A percentile compares a stretch with the other conserved stretches of the same genome.
These are phyloP conservation scores for Ganaspis brasiliensis DNA, from an alignment of 2,888 invertebrate species.

Conservation along the genomic window DNA sequence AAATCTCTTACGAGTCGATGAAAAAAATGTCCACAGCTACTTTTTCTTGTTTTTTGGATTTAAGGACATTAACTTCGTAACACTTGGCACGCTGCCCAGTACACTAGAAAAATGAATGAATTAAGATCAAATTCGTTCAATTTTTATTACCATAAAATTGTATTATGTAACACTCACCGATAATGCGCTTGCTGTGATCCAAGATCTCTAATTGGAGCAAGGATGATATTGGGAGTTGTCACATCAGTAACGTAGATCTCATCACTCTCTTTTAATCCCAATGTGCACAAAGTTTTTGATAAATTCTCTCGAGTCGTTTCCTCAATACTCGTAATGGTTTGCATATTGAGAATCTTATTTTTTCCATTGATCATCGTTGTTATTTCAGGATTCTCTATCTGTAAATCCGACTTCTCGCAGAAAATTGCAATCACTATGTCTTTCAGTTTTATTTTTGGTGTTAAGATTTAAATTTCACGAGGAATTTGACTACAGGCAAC, in stretches of 20 bases:
- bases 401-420: conserved; percentile 88
- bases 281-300: conserved; percentile 91
- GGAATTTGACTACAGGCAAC: conserved; percentile 92
- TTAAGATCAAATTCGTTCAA: conserved; percentile 46
- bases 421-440: conserved; percentile 91
- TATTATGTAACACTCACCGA: conserved; percentile 61
- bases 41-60: not conserved
- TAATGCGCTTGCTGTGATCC: conserved; percentile 61
- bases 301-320: conserved; percentile 94
- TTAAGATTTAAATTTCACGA: conserved; percentile 84
- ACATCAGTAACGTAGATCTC: conserved; percentile 95
- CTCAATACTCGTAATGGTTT: conserved; percentile 95
- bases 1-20: no score
- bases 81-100: conserved; percentile 31
- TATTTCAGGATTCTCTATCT: conserved; percentile 96
- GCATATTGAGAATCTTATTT: conserved; percentile 96
- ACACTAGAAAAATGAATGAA: conserved; percentile 15
- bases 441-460: conserved; percentile 87
- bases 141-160: conserved; percentile 51
- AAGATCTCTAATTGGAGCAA: conserved; percentile 60
- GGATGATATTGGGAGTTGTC: conserved; percentile 88
- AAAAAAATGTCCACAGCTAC: not conserved
- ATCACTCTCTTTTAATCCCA: conserved; percentile 92
- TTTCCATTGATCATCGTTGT: conserved; percentile 91
- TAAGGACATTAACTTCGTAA: conserved; percentile 31